Conservation (phyloP, 1,140 invertebrate genomes). For the Lasioglossum baleicum region DNA sequence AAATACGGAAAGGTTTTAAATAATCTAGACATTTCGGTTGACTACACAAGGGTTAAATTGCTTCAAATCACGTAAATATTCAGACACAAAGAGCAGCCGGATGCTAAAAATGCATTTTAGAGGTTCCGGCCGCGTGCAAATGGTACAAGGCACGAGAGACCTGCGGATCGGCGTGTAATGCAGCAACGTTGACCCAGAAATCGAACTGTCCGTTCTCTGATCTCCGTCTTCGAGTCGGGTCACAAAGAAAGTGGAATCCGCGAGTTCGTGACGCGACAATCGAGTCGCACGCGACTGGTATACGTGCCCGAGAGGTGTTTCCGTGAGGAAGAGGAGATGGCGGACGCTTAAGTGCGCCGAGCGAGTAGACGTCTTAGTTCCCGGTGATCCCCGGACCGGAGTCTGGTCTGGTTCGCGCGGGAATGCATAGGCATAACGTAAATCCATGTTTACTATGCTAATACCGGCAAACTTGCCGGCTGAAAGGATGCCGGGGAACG, state of each 20-base stretch:
- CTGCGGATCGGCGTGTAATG: too few species aligned
- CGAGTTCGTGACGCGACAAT: background rate
- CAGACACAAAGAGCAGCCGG: too few species aligned
- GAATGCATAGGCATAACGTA: constrained; percentile 69
- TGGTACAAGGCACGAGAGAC: too few species aligned
- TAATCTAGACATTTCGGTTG: too few species aligned
- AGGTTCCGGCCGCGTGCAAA: too few species aligned
- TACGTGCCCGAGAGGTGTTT: constrained; percentile 22
- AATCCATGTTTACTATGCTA: constrained; percentile 77
- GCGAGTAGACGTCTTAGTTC: constrained; percentile 15
- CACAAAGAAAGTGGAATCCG: constrained; percentile 10
- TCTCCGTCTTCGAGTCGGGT: background rate
- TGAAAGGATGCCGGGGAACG: constrained; percentile 74
- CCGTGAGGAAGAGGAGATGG: background rate
- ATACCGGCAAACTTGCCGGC: constrained; percentile 73
- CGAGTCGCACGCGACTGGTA: constrained; percentile 1
- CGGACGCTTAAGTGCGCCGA: constrained; percentile 5
- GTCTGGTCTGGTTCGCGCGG: constrained; percentile 4
- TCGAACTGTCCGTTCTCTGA: background rate
- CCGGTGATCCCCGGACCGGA: constrained; percentile 19
- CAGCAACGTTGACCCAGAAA: background rate
- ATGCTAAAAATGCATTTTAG: too few species aligned
- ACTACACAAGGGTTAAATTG: too few species aligned
- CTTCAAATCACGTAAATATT: too few species aligned
- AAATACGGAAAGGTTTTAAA: too few species aligned